Conservation (phyloP, 2,888 invertebrate genomes). For the Vandiemenella viatica region DNA sequence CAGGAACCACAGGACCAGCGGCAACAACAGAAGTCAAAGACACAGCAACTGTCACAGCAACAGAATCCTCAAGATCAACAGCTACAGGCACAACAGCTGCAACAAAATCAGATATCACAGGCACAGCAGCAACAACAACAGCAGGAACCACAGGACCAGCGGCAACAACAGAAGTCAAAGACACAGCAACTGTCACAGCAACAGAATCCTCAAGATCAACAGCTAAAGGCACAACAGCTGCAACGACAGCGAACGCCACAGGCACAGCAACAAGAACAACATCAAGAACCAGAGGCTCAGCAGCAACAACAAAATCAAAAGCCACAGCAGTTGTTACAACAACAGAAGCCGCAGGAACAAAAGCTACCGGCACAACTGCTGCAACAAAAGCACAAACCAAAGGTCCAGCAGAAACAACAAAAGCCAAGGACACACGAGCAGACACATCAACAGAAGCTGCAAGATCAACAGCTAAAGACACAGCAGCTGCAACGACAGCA, state of each 20-base stretch:
- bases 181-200: too few species aligned
- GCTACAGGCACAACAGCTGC: too few species aligned
- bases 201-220: background rate
- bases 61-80: too few species aligned
- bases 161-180: background rate
- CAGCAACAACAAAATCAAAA: constrained; percentile 1
- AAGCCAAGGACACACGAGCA: background rate
- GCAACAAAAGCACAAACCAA: background rate
- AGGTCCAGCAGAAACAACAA: background rate
- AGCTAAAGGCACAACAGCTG: too few species aligned
- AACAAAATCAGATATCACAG: too few species aligned
- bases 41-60: background rate
- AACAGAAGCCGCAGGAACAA: too few species aligned
- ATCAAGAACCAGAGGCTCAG: too few species aligned
- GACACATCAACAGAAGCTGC: background rate
- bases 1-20: too few species aligned
- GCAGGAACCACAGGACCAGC: background rate
- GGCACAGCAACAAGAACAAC: background rate
- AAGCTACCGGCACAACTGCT: too few species aligned
- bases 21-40: background rate
- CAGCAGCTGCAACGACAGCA: background rate
- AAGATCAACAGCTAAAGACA: background rate
- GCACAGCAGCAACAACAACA: too few species aligned
- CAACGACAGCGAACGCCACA: background rate
- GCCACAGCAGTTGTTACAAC: too few species aligned